Evolutionary conservation across 2,888 invertebrate species (phyloP).

Genomic region (Syrista parreyssii): DNA sequence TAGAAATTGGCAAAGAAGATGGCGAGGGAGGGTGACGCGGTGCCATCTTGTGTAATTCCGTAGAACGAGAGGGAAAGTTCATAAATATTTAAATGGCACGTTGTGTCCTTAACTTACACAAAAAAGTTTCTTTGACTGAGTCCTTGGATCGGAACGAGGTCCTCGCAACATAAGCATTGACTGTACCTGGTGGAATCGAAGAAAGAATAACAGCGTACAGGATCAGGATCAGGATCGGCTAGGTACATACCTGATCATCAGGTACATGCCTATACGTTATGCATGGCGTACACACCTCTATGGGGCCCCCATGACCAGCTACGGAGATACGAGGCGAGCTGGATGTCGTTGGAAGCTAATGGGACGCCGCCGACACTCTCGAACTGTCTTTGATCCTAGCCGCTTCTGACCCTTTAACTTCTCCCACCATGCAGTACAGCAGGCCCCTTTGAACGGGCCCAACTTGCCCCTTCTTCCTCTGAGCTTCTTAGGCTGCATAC

Average conservation of each 20-base stretch:
- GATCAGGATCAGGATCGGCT: background rate
- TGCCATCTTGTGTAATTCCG: background rate
- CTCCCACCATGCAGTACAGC: slow-evolving; percentile 23
- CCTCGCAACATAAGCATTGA: background rate
- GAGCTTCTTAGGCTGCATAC: background rate
- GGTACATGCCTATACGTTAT: slow-evolving; percentile 3
- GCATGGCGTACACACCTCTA: slow-evolving; percentile 1
- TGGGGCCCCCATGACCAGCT: background rate
- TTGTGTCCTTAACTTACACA: background rate
- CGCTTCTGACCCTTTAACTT: slow-evolving; percentile 52
- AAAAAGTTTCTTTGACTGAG: background rate
- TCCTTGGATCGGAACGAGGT: background rate
- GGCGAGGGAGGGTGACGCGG: background rate
- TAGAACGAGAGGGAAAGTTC: background rate
- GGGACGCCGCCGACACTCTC: slow-evolving; percentile 51
- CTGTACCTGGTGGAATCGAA: background rate
- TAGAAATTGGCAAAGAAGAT: background rate
- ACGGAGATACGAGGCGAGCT: slow-evolving; percentile 47
- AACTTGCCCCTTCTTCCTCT: background rate
- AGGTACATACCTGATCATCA: background rate
- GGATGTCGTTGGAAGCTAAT: slow-evolving; percentile 58
- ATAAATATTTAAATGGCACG: background rate
- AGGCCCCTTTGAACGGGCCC: background rate
- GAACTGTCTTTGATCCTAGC: slow-evolving; percentile 56
- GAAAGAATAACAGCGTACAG: background rate